A percentile compares a stretch with the other conserved stretches of the same genome.
Conservation (phyloP, 2,797 vertebrate genomes). For the Okamejei kenojei region DNA sequence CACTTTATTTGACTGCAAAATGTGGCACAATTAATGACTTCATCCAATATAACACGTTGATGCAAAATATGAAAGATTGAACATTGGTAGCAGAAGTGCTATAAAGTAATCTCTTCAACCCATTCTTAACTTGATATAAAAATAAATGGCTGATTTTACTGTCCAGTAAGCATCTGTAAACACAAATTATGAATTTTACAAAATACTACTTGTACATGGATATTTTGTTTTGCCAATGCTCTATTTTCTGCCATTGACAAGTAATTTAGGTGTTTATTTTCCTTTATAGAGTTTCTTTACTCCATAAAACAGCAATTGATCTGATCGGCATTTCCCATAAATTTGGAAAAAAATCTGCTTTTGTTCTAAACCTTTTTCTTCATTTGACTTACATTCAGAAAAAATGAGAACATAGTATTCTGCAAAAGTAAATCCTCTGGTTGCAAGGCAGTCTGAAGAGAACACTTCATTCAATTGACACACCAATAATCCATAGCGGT, state of each 20-base stretch:
- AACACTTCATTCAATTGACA: background rate
- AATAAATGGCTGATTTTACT: background rate
- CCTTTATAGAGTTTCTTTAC: background rate
- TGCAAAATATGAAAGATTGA: background rate
- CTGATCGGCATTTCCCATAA: background rate
- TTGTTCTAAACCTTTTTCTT: background rate
- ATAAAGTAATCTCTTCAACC: background rate
- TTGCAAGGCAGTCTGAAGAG: background rate
- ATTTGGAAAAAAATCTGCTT: background rate
- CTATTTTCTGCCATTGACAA: constrained; percentile 1
- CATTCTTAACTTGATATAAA: too few species aligned
- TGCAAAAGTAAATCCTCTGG: background rate
- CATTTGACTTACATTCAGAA: background rate
- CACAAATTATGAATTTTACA: background rate
- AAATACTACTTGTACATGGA: background rate
- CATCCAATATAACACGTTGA: background rate
- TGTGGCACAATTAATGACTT: background rate
- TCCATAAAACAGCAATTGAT: background rate
- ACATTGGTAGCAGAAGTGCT: background rate
- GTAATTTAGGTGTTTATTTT: background rate
- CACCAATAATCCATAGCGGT: background rate
- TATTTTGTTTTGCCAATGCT: background rate
- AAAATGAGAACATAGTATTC: background rate
- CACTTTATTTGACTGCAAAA: background rate
- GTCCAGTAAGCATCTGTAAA: background rate